Percentiles rank a stretch among this genome's conserved stretches.
Conservation (phyloP, 2,888 invertebrate species). For the Eupithecia vulgata region DNA sequence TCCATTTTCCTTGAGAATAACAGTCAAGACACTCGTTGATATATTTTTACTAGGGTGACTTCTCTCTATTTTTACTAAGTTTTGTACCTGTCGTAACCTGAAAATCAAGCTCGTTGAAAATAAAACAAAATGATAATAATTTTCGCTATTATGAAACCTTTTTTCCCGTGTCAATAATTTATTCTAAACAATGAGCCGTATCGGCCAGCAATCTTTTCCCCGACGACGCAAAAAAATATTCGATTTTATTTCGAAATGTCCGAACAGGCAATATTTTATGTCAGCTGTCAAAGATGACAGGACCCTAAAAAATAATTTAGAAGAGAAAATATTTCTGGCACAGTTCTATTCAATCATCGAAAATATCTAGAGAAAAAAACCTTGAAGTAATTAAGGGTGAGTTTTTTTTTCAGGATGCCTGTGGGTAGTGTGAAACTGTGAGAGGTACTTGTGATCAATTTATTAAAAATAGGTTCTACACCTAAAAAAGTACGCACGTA, state of each 20-base stretch:
- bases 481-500: too few relatives aligned
- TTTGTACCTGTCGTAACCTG: background rate
- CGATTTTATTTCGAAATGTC: background rate
- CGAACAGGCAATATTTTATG: background rate
- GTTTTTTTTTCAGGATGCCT: too few relatives aligned
- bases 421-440: too few relatives aligned
- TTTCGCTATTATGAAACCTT: background rate
- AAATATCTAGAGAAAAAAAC: background rate
- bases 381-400: too few relatives aligned
- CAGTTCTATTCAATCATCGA: background rate
- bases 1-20: background rate
- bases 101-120: too few relatives aligned
- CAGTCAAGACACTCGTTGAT: background rate
- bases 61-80: too few relatives aligned
- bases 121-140: background rate
- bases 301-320: background rate
- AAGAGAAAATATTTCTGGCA: background rate
- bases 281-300: slow-evolving; percentile 1
- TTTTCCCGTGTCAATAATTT: background rate
- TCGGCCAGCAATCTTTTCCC: background rate
- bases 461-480: too few relatives aligned
- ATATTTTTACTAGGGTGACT: background rate
- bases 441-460: too few relatives aligned
- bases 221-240: background rate
- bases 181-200: background rate